A percentile compares a stretch with the other conserved stretches of the same genome.
phyloP scores from a whole-genome alignment of 2,797 vertebrate genomes.

The Poecilia picta region DNA sequence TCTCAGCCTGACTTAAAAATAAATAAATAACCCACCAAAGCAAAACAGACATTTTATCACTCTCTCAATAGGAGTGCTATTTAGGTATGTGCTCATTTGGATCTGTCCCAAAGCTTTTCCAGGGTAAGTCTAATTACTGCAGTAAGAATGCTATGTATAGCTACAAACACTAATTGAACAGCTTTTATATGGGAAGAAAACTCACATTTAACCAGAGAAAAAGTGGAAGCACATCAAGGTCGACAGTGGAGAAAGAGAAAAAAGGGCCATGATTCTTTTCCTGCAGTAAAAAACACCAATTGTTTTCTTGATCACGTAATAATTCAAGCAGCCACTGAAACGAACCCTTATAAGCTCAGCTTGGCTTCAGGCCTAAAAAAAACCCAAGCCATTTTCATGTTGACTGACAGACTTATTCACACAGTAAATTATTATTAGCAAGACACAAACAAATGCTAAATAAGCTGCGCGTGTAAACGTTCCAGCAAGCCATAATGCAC shows the following conservation, averaged over 20 bases:
- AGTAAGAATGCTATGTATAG: conserved; percentile 33
- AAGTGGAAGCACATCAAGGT: conserved; percentile 26
- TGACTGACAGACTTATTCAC: conserved; percentile 54
- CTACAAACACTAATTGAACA: conserved; percentile 46
- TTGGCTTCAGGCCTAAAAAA: conserved; percentile 37
- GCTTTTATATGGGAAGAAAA: conserved; percentile 38
- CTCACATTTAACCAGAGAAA: conserved; percentile 23
- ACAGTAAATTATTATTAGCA: conserved; percentile 51
- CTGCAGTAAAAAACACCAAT: conserved; percentile 11
- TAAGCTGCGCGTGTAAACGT: conserved; percentile 37
- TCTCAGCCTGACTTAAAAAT: conserved; percentile 40
- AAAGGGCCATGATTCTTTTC: conserved; percentile 17
- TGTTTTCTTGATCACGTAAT: conserved; percentile 25
- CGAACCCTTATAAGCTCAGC: conserved; percentile 11
- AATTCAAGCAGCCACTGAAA: conserved; percentile 38
- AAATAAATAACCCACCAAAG: conserved; percentile 3
- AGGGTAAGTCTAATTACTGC: conserved; percentile 60
- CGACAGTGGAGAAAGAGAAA: background rate
- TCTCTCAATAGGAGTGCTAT: conserved; percentile 37
- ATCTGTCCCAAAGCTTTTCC: conserved; percentile 42
- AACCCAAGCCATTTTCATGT: conserved; percentile 28
- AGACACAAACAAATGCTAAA: conserved; percentile 57
- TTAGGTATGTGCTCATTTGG: conserved; percentile 57
- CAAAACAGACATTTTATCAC: conserved; percentile 30
- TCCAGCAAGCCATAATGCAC: conserved; percentile 43